These are phyloP conservation scores for Calosoma granatense DNA, from an alignment of 1,140 invertebrate genomes.

Conservation along the genomic window DNA sequence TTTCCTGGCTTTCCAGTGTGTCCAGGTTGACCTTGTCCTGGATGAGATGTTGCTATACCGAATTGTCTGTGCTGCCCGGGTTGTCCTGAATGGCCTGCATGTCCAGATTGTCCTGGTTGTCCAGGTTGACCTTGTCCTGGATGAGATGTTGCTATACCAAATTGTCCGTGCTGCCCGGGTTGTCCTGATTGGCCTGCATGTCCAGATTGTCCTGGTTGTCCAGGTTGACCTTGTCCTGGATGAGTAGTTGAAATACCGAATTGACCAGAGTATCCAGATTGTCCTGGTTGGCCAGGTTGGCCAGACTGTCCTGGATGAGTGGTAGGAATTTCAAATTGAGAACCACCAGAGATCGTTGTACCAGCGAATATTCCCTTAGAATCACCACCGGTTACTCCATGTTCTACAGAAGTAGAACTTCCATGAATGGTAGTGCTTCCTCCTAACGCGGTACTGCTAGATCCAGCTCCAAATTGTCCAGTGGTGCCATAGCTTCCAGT, in stretches of 20 bases:
- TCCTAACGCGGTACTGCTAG: no score
- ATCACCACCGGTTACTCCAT: no score
- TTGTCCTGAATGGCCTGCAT: no score
- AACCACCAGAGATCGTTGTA: no score
- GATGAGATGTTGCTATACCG: not conserved
- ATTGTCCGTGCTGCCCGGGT: not conserved
- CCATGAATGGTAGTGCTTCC: no score
- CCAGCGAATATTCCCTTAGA: no score
- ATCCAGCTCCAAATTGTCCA: no score
- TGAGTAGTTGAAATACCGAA: not conserved
- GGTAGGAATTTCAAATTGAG: not conserved
- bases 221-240: not conserved
- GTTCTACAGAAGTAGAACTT: no score
- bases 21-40: not conserved
- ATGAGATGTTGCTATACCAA: not conserved
- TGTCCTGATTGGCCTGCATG: no score
- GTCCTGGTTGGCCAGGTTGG: not conserved
- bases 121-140: not conserved
- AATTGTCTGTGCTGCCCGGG: not conserved
- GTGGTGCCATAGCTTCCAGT: no score
- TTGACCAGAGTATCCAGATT: not conserved
- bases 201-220: not conserved
- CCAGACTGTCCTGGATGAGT: not conserved
- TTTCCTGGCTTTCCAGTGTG: not conserved
- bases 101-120: not conserved